Conservation (phyloP, 2,113 vertebrate genomes). For the Serinus canaria region DNA sequence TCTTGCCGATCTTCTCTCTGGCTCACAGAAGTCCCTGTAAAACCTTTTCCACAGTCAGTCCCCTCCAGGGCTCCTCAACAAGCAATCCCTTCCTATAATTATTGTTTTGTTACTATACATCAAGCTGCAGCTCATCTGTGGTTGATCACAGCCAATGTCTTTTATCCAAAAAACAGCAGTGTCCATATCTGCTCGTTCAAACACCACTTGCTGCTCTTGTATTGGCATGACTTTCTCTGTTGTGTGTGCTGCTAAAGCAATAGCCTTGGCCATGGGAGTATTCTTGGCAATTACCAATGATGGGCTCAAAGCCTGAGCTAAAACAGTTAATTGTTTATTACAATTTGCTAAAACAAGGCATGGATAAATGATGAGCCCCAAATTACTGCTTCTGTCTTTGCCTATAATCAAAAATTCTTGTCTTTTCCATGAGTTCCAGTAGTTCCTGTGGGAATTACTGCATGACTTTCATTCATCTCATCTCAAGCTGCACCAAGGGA, state of each 20-base stretch:
- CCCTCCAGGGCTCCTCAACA: fast-evolving
- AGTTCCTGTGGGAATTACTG: background rate
- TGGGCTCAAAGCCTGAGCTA: background rate
- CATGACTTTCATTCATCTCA: background rate
- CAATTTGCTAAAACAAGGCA: background rate
- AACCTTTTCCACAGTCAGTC: slow-evolving; percentile 51
- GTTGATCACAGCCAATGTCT: background rate
- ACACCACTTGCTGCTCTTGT: background rate
- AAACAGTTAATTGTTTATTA: background rate
- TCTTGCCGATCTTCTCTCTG: background rate
- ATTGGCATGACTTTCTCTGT: background rate
- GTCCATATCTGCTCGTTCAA: background rate
- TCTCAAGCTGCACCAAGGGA: fast-evolving
- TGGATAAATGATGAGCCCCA: background rate
- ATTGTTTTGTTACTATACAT: no score
- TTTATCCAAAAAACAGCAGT: background rate
- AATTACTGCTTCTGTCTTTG: background rate
- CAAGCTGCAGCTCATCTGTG: background rate
- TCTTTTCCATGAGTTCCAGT: background rate
- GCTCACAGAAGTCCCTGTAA: background rate
- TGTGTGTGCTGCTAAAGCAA: background rate
- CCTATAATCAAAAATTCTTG: background rate
- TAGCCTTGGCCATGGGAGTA: background rate
- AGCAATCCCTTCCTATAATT: no score
- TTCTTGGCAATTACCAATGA: background rate